phyloP scores from a whole-genome alignment of 2,888 invertebrate species.

The Amiota communis region DNA sequence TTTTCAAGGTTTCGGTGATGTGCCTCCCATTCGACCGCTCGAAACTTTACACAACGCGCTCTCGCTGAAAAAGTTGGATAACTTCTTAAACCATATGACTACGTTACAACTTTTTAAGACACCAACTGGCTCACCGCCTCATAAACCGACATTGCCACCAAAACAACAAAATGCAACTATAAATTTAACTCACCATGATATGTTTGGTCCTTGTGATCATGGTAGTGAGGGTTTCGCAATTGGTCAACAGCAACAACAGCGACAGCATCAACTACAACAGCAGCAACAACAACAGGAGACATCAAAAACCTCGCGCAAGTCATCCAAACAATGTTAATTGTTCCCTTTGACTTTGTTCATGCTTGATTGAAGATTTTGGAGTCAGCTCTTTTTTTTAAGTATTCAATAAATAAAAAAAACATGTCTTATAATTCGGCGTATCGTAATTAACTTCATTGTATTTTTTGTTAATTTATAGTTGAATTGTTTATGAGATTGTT shows the following conservation, averaged over 20 bases:
- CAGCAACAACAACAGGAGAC: constrained; percentile 1
- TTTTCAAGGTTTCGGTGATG: constrained; percentile 86
- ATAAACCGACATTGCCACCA: constrained; percentile 75
- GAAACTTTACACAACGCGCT: constrained; percentile 98
- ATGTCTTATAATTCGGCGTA: no score
- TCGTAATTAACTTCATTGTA: no score
- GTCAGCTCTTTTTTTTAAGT: no score
- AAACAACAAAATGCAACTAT: constrained; percentile 17
- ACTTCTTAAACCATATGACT: constrained; percentile 90
- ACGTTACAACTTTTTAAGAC: constrained; percentile 82
- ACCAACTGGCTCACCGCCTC: constrained; percentile 82
- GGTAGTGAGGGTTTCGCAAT: constrained; percentile 22
- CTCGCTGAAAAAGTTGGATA: constrained; percentile 91
- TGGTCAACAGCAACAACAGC: not conserved
- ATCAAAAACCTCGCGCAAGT: no score
- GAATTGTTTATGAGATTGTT: no score
- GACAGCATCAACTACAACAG: constrained; percentile 12
- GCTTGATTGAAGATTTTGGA: no score
- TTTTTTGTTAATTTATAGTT: no score
- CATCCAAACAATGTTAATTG: no score
- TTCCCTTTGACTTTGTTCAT: no score
- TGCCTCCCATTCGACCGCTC: constrained; percentile 95
- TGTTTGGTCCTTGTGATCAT: not conserved
- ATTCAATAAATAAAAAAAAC: no score
- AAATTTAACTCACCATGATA: not conserved